A percentile compares a stretch with the other conserved stretches of the same genome.
Conservation (phyloP, 2,113 vertebrate species). For the Halichoerus grypus region DNA sequence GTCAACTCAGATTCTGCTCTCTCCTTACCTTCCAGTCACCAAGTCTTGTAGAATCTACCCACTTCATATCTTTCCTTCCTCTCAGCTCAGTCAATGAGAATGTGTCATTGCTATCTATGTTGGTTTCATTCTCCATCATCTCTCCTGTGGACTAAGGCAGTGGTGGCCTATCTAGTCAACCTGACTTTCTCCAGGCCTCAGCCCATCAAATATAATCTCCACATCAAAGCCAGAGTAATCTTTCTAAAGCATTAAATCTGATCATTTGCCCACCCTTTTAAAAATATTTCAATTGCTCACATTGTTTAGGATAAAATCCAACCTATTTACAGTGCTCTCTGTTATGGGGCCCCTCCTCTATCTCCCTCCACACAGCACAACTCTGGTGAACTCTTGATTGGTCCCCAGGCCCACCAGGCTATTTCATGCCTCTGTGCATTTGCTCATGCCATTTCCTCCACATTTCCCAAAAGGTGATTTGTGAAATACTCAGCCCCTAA, state of each 20-base stretch:
- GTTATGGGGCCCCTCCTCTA: background rate
- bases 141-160: background rate
- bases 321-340: background rate
- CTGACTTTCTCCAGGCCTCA: background rate
- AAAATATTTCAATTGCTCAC: background rate
- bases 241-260: slow-evolving; percentile 10
- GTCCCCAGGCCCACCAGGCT: background rate
- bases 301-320: background rate
- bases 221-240: background rate
- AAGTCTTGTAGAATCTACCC: background rate
- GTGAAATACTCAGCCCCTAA: background rate
- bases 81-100: background rate
- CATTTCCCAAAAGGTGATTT: background rate
- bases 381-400: background rate
- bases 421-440: background rate
- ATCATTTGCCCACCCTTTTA: background rate
- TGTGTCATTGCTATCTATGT: background rate
- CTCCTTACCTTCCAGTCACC: background rate
- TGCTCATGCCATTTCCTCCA: background rate
- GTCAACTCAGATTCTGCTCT: background rate
- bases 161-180: too few species aligned
- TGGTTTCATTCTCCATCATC: background rate
- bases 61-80: background rate
- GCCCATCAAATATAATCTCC: background rate
- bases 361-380: background rate